Evolutionary conservation across 2,888 invertebrate species (phyloP), one percentile per base, ranked within the genome.

Genomic region (Epistrophella euchroma): DNA sequence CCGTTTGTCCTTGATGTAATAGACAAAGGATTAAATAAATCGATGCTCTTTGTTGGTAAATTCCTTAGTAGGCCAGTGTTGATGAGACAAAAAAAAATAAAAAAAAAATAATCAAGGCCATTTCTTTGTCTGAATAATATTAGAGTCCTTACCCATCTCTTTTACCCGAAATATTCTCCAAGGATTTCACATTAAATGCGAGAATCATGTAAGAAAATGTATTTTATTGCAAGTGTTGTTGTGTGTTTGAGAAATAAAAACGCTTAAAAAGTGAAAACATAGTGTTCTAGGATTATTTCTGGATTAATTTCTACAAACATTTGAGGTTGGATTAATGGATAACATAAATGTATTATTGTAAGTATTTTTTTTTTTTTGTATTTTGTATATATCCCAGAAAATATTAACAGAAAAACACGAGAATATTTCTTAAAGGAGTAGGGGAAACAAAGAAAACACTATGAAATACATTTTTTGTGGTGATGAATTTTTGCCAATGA

Each of bases 401-500:
- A 9, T 58, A 19, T 64, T 45, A 66, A 4, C 1, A 35, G 22
- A 43, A 43, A 50, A 64, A 71, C 64, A 79, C 70, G 52, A 70
- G 79, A 11, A 22, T 15, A 60, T 71, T 71, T 79, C 64, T 79
- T 66, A 52, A 75, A 75, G 71, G 70, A 74, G 40, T 7, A 56
- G 55, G 28, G 22, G n/a, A 72, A 13, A 32, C 19, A 35, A 35
- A 50, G 22, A n/a, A 45, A 2, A 37, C 47, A 7, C 64, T 32
- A 40, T 71, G 71, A 64, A 66, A 47, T 64, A 70, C 10, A 40
- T 45, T 37, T 32, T 7, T 28, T 47, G 28, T 40, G 13, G 6
- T 47, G n/a, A 15, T 47, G 11, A 22, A 55, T 6, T 45, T 64
- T n/a, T 25, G 43, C 60, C 71, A 58, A 68, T 60, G 58, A 62